These are phyloP conservation scores for Zaprionus inermis DNA, from an alignment of 1,140 invertebrate species.

Conservation along the genomic window DNA sequence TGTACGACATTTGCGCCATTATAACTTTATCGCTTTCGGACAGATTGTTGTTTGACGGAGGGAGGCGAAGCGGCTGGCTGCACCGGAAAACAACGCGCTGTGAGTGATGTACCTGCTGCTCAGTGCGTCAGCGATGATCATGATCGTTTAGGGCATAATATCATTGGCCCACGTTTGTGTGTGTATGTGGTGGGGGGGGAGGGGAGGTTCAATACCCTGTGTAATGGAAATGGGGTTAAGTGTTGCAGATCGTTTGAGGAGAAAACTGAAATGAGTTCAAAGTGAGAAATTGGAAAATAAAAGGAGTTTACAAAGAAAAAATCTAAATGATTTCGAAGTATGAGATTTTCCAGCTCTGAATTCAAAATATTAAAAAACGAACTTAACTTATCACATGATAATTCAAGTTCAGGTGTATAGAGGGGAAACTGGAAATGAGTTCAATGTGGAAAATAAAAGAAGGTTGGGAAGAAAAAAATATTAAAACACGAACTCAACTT, in stretches of 20 bases:
- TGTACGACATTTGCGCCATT: slow-evolving; percentile 81
- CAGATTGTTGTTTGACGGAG: slow-evolving; percentile 71
- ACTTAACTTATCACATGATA: too few species aligned
- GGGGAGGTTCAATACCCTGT: slow-evolving; percentile 25
- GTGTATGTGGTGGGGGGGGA: slow-evolving; percentile 1
- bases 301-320: too few species aligned
- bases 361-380: too few species aligned
- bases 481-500: too few species aligned
- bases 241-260: neutral
- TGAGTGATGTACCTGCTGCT: slow-evolving; percentile 75
- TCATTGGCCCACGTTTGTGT: slow-evolving; percentile 46
- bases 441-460: too few species aligned
- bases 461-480: too few species aligned
- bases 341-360: too few species aligned
- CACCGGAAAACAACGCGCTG: slow-evolving; percentile 8
- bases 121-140: slow-evolving; percentile 49
- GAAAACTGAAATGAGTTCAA: neutral
- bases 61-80: too few species aligned
- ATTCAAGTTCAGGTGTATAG: too few species aligned
- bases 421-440: too few species aligned
- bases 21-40: slow-evolving; percentile 83
- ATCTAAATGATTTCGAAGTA: too few species aligned
- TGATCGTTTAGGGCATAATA: slow-evolving; percentile 61
- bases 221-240: neutral
- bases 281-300: too few species aligned